A percentile compares a stretch with the other conserved stretches of the same genome.
These are phyloP conservation scores for Rousettus madagascariensis DNA, from an alignment of 2,797 vertebrate genomes.

Conservation along the genomic window DNA sequence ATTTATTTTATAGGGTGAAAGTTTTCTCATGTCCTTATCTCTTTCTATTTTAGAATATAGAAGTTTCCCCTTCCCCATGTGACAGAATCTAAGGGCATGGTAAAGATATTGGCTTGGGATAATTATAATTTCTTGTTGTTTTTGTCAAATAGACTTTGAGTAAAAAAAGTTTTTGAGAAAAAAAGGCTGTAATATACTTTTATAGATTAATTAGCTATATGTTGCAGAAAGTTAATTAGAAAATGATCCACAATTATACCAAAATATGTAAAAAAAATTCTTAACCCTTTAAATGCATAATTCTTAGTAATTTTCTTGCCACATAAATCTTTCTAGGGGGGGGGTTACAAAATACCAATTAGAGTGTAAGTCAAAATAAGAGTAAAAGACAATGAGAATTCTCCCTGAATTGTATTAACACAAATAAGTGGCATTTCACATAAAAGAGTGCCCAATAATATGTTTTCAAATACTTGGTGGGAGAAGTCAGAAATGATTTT, in stretches of 20 bases:
- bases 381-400: not conserved
- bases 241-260: not conserved
- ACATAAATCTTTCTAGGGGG: not conserved
- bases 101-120: not conserved
- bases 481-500: not conserved
- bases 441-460: not conserved
- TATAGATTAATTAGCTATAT: not conserved
- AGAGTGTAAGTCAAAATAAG: not conserved
- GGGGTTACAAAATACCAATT: not conserved
- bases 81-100: not conserved
- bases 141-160: not conserved
- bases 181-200: not conserved
- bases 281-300: not conserved
- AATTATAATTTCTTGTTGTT: not conserved
- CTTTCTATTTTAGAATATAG: not conserved
- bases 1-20: not conserved
- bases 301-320: not conserved
- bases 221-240: not conserved
- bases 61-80: accelerated
- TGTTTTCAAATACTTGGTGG: not conserved
- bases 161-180: not conserved
- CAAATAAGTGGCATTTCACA: not conserved
- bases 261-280: not conserved
- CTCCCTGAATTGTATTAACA: not conserved
- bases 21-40: not conserved